These are phyloP conservation scores for Myopa testacea DNA, from an alignment of 2,888 invertebrate genomes.

Conservation along the genomic window DNA sequence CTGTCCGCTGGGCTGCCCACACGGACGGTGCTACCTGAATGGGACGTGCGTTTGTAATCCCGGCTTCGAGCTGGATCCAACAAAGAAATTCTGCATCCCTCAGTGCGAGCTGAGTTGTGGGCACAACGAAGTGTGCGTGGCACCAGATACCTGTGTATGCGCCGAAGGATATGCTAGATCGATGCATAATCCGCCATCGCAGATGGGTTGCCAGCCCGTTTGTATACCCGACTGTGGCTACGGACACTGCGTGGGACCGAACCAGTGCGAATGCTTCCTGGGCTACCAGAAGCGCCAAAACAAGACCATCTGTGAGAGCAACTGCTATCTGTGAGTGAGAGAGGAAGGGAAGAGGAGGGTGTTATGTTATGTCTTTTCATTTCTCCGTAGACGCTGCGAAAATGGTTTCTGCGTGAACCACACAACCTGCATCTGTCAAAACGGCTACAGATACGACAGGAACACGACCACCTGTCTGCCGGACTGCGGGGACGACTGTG, in stretches of 20 bases:
- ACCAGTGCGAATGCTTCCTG: slow-evolving; percentile 69
- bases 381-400: slow-evolving; percentile 57
- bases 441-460: slow-evolving; percentile 63
- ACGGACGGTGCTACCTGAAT: slow-evolving; percentile 66
- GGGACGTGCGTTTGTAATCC: slow-evolving; percentile 61
- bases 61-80: slow-evolving; percentile 65
- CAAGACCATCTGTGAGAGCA: slow-evolving; percentile 58
- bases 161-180: slow-evolving; percentile 57
- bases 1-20: slow-evolving; percentile 61
- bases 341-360: slow-evolving; percentile 56
- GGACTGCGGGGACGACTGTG: slow-evolving; percentile 60
- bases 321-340: slow-evolving; percentile 59
- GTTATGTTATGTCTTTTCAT: neutral
- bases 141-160: slow-evolving; percentile 71
- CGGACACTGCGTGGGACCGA: slow-evolving; percentile 69
- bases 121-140: slow-evolving; percentile 73
- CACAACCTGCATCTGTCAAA: slow-evolving; percentile 69
- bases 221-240: slow-evolving; percentile 64
- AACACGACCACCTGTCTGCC: slow-evolving; percentile 62
- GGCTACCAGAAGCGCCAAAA: slow-evolving; percentile 61
- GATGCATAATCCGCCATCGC: slow-evolving; percentile 43
- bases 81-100: slow-evolving; percentile 69
- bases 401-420: slow-evolving; percentile 69
- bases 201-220: slow-evolving; percentile 60
- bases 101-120: slow-evolving; percentile 75